These are phyloP conservation scores for Drosophila lacertosa DNA, from an alignment of 1,140 invertebrate genomes.

Conservation along the genomic window DNA sequence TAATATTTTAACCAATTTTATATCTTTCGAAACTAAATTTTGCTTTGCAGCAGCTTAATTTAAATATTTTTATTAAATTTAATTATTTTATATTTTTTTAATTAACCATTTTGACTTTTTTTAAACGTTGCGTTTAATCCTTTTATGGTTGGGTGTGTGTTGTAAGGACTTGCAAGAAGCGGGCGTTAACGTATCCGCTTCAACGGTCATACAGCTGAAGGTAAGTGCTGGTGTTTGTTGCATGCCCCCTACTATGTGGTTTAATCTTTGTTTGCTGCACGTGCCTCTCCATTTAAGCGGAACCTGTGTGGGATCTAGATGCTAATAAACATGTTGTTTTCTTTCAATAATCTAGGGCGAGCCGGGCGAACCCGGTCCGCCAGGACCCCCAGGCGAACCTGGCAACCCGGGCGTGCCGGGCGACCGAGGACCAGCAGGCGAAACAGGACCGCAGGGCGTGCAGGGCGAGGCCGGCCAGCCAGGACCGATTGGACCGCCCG, in stretches of 20 bases:
- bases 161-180: slow-evolving; percentile 93
- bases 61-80: slow-evolving; percentile 26
- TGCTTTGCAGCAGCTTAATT: slow-evolving; percentile 65
- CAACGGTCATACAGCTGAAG: slow-evolving; percentile 95
- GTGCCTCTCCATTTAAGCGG: slow-evolving; percentile 35
- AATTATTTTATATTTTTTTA: slow-evolving; percentile 31
- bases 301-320: slow-evolving; percentile 27
- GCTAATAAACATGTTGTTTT: slow-evolving; percentile 68
- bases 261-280: slow-evolving; percentile 39
- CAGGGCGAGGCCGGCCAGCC: slow-evolving; percentile 86
- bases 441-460: slow-evolving; percentile 84
- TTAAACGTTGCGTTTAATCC: slow-evolving; percentile 40
- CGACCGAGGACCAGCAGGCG: slow-evolving; percentile 87
- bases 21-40: slow-evolving; percentile 21
- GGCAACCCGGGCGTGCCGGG: slow-evolving; percentile 93
- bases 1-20: slow-evolving; percentile 7
- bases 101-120: slow-evolving; percentile 54
- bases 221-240: slow-evolving; percentile 86
- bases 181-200: slow-evolving; percentile 94
- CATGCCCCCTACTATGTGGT: slow-evolving; percentile 19
- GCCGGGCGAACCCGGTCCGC: slow-evolving; percentile 94
- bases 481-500: slow-evolving; percentile 88
- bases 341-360: slow-evolving; percentile 88
- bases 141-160: slow-evolving; percentile 51
- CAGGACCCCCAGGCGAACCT: slow-evolving; percentile 91